Base-by-base conservation (phyloP, 2,113 vertebrate species). In the Lepus europaeus region DNA sequence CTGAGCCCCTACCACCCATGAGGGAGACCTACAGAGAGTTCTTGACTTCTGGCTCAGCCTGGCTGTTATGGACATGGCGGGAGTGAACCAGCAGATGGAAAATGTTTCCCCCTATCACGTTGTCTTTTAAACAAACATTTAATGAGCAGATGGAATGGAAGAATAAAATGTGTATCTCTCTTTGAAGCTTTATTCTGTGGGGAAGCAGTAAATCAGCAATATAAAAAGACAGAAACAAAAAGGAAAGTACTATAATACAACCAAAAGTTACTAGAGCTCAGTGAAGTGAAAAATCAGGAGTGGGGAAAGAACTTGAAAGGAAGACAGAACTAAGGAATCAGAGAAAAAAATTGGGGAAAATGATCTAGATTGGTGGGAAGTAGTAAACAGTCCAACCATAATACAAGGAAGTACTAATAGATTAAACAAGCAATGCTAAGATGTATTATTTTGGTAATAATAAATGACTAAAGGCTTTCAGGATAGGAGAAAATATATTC, bases 211-310 rank as follows among this genome's bases (percentile, higher is more conserved):
- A 66, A 9, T 68, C 33, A 78, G 39, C 81, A 80, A 92, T 5
- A 86, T 79, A 51, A 69, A 76, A 92, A 96, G 53, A 9, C n/a
- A 94, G 33, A 93, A 90, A 73, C 25, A 89, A 69, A 56, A 87
- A 76, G 29, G 91, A 82, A 96, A 89, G 53, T 27, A 59, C 6
- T 72, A 16, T 69, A 77, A 84, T 3, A n/a, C 39, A 92, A 90
- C 19, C 70, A 61, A 92, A 45, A 59, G n/a, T 81, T 91, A 91
- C 4, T 78, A 13, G 68, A 93, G 19, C 11, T 95, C 45, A 70
- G 2, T 76, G 22, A 85, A 95, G 45, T 49, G 4, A 78, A 95
- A 88, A 87, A 36, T 29, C 14, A 0, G 17, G 6, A 61, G 29
- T 86, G 0, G 49, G 8, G 7, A 22, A 27, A 66, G 19, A 9